Evolutionary conservation across 2,797 vertebrate genomes (phyloP).

Genomic region (Hephaestus fuliginosus): DNA sequence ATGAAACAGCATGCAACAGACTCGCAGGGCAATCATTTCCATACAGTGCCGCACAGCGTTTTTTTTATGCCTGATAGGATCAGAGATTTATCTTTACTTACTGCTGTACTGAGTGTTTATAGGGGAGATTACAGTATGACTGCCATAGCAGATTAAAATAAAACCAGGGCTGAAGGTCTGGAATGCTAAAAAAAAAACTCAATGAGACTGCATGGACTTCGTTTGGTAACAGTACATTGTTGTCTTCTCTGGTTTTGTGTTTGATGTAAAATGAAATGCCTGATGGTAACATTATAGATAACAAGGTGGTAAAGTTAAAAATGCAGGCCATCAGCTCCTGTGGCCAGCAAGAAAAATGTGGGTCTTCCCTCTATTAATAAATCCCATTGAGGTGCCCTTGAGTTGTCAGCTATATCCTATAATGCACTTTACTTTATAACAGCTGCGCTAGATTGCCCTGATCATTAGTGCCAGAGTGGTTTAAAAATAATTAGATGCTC

Average conservation of each 20-base stretch:
- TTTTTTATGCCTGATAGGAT: constrained; percentile 25
- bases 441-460: not conserved
- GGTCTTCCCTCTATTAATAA: constrained; percentile 3
- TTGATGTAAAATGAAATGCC: not conserved
- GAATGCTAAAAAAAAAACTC: not conserved
- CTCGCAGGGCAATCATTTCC: constrained; percentile 4
- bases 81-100: constrained; percentile 19
- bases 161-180: not conserved
- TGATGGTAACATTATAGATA: not conserved
- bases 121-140: not conserved
- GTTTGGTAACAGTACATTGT: not conserved
- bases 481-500: constrained; percentile 11
- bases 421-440: constrained; percentile 12
- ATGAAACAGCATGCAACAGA: constrained; percentile 19
- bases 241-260: not conserved
- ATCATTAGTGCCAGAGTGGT: constrained; percentile 24
- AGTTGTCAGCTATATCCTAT: not conserved
- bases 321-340: not conserved
- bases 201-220: not conserved
- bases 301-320: not conserved
- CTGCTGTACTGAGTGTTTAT: constrained; percentile 17
- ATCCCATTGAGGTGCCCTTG: constrained; percentile 31
- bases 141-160: constrained; percentile 13
- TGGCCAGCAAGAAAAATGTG: not conserved
- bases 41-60: not conserved